Evolutionary conservation across 2,888 invertebrate species (phyloP), one percentile per base, ranked within the genome.

Genomic region (Standfussiana lucernea): DNA sequence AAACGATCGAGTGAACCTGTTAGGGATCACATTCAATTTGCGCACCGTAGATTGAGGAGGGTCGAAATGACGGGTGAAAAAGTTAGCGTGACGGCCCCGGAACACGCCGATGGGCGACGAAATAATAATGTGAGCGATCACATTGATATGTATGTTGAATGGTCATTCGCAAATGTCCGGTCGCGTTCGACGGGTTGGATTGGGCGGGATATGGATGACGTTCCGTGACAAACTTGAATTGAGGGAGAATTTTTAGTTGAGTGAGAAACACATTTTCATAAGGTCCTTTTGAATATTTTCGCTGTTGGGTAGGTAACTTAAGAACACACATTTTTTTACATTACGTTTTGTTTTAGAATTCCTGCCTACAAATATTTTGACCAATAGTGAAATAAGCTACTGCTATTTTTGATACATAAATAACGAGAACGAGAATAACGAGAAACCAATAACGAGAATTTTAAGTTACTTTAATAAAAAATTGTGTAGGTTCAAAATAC

Each of bases 21-120:
- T 94, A 93, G 94, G 93, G 95, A 95, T 96, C 95, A 95, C 96
- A 96, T 96, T 96, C 95, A 96, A 96, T 96, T 96, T 96, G 94
- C 91, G 93, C 94, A 93, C 94, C 93, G 95, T 91, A 93, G 93
- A 95, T 95, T 95, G 96, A 95, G 93, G 94, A 95, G 95, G 95
- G 96, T 95, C 91, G 91, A 94, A 94, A 94, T 94, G 95, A 95
- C 93, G 93, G 92, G 92, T 92, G 92, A 90, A 87, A 91, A 89
- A 82, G 90, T 84, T 87, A 88, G 88, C 86, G 89, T 82, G 90
- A 91, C 89, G 87, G 84, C 72, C 73, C 73, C 87, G 86, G 80
- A 87, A 88, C 89, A 84, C 84, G 84, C 75, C 89, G 87, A 87
- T 88, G 85, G 86, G 80, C 83, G 85, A 85, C 87, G 89, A 90